Evolutionary conservation across 2,797 vertebrate genomes (phyloP).

Genomic region (Sandelia bainsii): DNA sequence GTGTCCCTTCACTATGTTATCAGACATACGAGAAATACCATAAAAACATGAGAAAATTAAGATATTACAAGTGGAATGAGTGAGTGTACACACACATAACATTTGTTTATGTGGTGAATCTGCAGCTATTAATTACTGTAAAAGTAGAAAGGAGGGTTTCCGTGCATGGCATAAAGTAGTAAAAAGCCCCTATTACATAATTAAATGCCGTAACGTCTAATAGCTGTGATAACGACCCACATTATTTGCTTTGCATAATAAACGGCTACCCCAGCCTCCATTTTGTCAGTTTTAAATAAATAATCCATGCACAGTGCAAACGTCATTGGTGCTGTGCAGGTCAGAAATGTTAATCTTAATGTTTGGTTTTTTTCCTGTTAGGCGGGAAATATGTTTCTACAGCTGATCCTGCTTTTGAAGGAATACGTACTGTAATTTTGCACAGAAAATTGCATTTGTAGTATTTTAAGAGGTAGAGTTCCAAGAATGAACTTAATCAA

Average conservation of each 20-base stretch:
- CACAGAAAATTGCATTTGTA: not conserved
- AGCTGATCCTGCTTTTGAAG: not conserved
- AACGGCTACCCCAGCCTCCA: slow-evolving; percentile 37
- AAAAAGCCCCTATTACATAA: slow-evolving; percentile 57
- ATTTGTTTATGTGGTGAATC: slow-evolving; percentile 24
- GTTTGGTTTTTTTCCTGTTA: not conserved
- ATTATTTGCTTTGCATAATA: slow-evolving; percentile 56
- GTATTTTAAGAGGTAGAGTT: no score
- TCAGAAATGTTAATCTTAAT: not conserved
- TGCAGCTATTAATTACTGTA: slow-evolving; percentile 41
- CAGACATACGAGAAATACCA: slow-evolving; percentile 6
- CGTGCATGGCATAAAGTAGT: slow-evolving; percentile 32
- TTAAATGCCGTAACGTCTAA: slow-evolving; percentile 55
- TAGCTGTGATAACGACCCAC: slow-evolving; percentile 45
- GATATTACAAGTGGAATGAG: slow-evolving; percentile 3
- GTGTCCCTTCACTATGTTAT: slow-evolving; percentile 27
- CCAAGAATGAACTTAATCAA: no score
- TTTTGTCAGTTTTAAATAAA: slow-evolving; percentile 35
- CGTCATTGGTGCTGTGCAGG: slow-evolving; percentile 7
- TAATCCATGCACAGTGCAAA: slow-evolving; percentile 13
- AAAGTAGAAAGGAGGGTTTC: slow-evolving; percentile 21
- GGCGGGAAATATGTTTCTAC: not conserved
- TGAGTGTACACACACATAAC: not conserved
- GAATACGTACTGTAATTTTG: not conserved
- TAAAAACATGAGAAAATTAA: not conserved